phyloP scores from a whole-genome alignment of 1,140 invertebrate genomes.

The Solenopsis invicta region DNA sequence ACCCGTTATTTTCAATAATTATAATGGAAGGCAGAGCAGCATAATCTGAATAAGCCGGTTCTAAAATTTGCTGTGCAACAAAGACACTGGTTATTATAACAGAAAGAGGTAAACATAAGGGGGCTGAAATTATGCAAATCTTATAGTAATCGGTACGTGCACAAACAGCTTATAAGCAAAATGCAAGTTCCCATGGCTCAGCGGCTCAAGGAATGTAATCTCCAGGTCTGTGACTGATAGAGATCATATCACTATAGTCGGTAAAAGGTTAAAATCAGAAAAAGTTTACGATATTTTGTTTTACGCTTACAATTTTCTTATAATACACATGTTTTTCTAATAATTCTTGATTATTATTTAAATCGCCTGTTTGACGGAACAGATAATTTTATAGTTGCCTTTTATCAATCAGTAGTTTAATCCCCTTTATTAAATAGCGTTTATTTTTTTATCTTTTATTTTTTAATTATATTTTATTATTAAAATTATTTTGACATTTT shows the following conservation, averaged over 20 bases:
- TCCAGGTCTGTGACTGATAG: background rate
- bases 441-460: background rate
- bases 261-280: slow-evolving; percentile 72
- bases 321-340: background rate
- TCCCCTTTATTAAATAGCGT: background rate
- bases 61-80: background rate
- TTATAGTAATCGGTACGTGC: slow-evolving; percentile 66
- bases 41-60: background rate
- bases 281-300: slow-evolving; percentile 1
- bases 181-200: slow-evolving; percentile 58
- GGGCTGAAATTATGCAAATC: slow-evolving; percentile 75
- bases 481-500: background rate
- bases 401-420: background rate
- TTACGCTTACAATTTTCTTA: background rate
- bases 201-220: slow-evolving; percentile 7
- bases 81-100: background rate
- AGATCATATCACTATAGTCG: background rate
- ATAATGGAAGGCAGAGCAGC: background rate
- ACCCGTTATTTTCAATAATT: background rate
- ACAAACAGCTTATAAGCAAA: slow-evolving; percentile 74
- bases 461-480: background rate
- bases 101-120: slow-evolving; percentile 40
- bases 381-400: background rate
- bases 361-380: background rate
- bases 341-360: background rate